phyloP scores from a whole-genome alignment of 2,113 vertebrate species.

The Otus sunia region DNA sequence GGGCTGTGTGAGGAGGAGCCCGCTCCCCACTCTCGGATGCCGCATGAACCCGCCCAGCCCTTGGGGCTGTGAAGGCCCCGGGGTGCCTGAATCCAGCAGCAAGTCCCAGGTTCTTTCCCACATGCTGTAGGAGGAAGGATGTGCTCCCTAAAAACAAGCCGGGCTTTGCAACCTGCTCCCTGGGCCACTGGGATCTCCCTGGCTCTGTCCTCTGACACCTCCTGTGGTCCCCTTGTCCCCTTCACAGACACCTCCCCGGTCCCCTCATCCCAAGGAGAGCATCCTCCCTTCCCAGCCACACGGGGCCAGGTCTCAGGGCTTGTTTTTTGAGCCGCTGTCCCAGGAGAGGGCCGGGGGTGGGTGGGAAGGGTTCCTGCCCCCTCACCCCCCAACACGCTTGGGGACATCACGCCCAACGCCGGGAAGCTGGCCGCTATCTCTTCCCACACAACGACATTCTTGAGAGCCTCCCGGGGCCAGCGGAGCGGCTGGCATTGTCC shows the following conservation, averaged over 20 bases:
- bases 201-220: no score
- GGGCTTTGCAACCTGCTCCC: neutral
- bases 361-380: neutral
- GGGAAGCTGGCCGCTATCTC: neutral
- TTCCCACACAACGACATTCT: no score
- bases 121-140: rapidly evolving
- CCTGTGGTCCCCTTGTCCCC: rapidly evolving
- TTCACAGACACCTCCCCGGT: neutral
- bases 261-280: neutral
- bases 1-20: neutral
- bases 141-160: neutral
- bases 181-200: neutral
- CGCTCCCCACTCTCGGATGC: neutral
- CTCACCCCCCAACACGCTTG: neutral
- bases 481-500: neutral
- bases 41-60: neutral
- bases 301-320: neutral
- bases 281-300: neutral
- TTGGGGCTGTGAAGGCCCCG: neutral
- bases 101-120: neutral
- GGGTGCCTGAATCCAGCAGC: rapidly evolving
- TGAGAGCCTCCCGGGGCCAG: no score
- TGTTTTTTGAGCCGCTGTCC: neutral
- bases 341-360: neutral
- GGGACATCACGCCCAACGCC: rapidly evolving